Base-by-base conservation (phyloP, 2,113 vertebrate genomes). In the Sprattus sprattus region DNA sequence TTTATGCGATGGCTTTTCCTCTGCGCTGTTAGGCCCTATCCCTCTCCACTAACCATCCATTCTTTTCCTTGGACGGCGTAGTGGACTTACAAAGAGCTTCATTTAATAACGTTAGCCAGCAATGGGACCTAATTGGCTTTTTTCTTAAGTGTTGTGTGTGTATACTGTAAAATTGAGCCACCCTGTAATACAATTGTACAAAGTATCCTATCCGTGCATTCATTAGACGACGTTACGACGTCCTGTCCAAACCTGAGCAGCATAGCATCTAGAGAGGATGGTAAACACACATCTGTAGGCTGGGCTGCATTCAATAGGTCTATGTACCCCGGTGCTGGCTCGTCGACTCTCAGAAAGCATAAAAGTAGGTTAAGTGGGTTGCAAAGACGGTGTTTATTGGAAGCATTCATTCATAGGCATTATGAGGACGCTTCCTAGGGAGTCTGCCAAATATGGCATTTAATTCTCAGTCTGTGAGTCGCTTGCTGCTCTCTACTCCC, bases 311-410 rank as follows among this genome's bases (percentile, higher is more conserved):
- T 78, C 32, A 78, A 25, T 67, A 67, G 8, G 25, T 10, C n/a
- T n/a, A 9, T 25, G 64, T n/a, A 67, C 25, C 64, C 64, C 28
- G 64, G 28, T 78, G 11, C 71, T 78, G 71, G 11, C 28, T 39
- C 28, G 9, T 39, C 32, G 11, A 15, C 71, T 39, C 32, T 78
- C 71, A 15, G 71, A 78, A 78, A 44, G 32, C 71, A 32, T 92
- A 92, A 93, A 92, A 89, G 91, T 93, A 91, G 90, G 89, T 90
- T 88, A 90, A 89, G 90, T 92, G 89, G 88, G 91, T 89, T 90
- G 89, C 89, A 87, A 86, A 78, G 71, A 32, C 25, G 4, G 71
- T 91, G 90, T 86, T 87, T 86, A 90, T 89, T 85, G 88, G 86
- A 85, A 91, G 92, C 87, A 87, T 89, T 91, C 89, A 88, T 90